Conservation (phyloP, 2,888 invertebrate genomes). For the Malachius bipustulatus region DNA sequence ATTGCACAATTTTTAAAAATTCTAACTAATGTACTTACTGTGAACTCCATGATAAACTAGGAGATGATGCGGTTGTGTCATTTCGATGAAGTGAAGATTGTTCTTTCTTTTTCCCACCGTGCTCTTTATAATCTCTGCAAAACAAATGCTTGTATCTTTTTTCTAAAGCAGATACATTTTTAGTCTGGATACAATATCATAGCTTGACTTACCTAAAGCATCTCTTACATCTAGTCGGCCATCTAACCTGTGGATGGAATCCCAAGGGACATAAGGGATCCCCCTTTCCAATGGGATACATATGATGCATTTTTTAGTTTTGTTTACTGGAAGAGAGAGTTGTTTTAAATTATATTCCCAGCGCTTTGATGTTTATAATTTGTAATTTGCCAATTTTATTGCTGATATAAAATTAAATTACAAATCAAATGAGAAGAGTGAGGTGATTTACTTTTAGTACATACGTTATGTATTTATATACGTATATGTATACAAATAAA, state of each 20-base stretch:
- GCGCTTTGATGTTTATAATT: too few relatives aligned
- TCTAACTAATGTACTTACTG: too few relatives aligned
- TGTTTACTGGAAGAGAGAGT: too few relatives aligned
- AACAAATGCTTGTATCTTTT: too few relatives aligned
- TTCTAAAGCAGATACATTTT: neutral
- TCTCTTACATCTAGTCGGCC: constrained; percentile 87
- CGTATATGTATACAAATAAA: too few relatives aligned
- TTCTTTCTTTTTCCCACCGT: constrained; percentile 61
- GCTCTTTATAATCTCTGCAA: constrained; percentile 77
- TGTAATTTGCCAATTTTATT: too few relatives aligned
- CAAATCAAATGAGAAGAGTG: too few relatives aligned
- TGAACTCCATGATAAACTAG: constrained; percentile 59
- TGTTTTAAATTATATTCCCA: too few relatives aligned
- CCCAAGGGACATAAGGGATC: constrained; percentile 86
- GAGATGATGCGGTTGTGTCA: constrained; percentile 60
- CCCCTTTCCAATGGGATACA: constrained; percentile 68
- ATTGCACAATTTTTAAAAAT: neutral
- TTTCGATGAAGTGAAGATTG: constrained; percentile 41
- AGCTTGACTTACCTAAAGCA: constrained; percentile 59
- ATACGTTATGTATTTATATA: too few relatives aligned
- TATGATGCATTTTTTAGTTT: constrained; percentile 56
- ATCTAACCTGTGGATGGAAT: constrained; percentile 87
- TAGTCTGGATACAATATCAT: neutral
- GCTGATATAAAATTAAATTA: too few relatives aligned
- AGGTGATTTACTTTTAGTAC: too few relatives aligned